Evolutionary conservation across 2,888 invertebrate species (phyloP).

Genomic region (Diplazon laetatorius): DNA sequence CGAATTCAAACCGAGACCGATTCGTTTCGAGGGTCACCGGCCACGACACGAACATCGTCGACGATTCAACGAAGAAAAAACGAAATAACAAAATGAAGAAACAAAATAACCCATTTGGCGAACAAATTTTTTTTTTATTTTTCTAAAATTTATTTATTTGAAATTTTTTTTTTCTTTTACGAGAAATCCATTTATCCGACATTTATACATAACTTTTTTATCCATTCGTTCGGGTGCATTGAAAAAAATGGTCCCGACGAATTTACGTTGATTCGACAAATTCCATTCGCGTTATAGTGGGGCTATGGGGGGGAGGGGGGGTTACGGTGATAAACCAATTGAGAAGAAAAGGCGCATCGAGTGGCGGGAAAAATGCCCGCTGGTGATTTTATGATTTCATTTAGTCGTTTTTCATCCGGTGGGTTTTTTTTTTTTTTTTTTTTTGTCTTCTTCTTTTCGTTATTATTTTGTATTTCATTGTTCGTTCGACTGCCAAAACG

Average conservation of each 20-base stretch:
- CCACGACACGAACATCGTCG: not conserved
- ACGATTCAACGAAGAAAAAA: not conserved
- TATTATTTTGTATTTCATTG: constrained; percentile 18
- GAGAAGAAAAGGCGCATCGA: not conserved
- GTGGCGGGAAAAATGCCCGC: not conserved
- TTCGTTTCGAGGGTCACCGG: constrained; percentile 60
- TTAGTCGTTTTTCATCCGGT: too few species aligned
- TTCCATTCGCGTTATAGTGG: constrained; percentile 11
- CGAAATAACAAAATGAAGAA: constrained; percentile 29
- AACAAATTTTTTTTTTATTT: too few species aligned
- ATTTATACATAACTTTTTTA: too few species aligned
- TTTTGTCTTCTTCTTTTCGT: constrained; percentile 3
- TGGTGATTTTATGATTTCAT: constrained; percentile 33
- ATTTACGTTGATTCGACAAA: too few species aligned
- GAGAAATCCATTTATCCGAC: too few species aligned
- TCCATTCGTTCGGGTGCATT: too few species aligned
- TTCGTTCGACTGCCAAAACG: constrained; percentile 18
- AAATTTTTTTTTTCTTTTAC: too few species aligned
- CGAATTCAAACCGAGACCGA: constrained; percentile 63
- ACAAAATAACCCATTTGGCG: too few species aligned
- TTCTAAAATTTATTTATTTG: too few species aligned
- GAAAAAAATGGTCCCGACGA: too few species aligned
- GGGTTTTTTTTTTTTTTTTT: too few species aligned
- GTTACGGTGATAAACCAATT: constrained; percentile 35
- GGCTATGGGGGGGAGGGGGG: too few species aligned